Evolutionary conservation across 2,888 invertebrate species (phyloP).

Genomic region (Chymomyza caudatula): DNA sequence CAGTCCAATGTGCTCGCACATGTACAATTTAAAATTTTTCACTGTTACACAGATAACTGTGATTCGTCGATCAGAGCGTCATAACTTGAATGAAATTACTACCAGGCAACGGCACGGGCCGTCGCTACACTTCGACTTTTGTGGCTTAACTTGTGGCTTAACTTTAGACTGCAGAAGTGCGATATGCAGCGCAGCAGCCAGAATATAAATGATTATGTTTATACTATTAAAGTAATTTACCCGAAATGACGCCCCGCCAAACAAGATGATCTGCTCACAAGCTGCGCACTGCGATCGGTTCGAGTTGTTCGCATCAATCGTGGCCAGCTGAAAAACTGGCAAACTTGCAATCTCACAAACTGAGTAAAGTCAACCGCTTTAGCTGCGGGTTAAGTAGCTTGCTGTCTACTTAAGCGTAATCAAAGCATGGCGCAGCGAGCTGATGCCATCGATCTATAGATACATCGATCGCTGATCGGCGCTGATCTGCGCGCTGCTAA

Average conservation of each 20-base stretch:
- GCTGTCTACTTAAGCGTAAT: constrained; percentile 75
- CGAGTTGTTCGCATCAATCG: constrained; percentile 17
- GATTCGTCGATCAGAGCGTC: constrained; percentile 51
- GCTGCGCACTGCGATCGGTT: constrained; percentile 9
- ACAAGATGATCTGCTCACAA: constrained; percentile 61
- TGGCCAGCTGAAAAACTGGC: constrained; percentile 13
- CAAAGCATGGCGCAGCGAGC: constrained; percentile 54
- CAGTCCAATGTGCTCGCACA: constrained; percentile 12
- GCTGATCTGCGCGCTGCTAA: constrained; percentile 18
- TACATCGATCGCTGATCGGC: constrained; percentile 6
- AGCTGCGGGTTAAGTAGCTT: constrained; percentile 74
- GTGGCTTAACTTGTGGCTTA: background rate
- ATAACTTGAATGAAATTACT: constrained; percentile 64
- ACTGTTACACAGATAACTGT: constrained; percentile 70
- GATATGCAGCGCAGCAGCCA: constrained; percentile 57
- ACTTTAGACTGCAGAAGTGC: constrained; percentile 31
- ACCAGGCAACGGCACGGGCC: constrained; percentile 49
- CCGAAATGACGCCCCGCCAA: constrained; percentile 64
- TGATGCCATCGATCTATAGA: constrained; percentile 1
- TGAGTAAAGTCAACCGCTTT: constrained; percentile 63
- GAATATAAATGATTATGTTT: constrained; percentile 75
- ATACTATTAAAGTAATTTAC: constrained; percentile 76
- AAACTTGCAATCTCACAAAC: constrained; percentile 8
- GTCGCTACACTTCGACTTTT: background rate
- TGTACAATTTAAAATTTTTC: constrained; percentile 68